Evolutionary conservation across 2,888 invertebrate species (phyloP), one percentile per base, ranked within the genome.

Genomic region (Lepidocyrtinus sp.): DNA sequence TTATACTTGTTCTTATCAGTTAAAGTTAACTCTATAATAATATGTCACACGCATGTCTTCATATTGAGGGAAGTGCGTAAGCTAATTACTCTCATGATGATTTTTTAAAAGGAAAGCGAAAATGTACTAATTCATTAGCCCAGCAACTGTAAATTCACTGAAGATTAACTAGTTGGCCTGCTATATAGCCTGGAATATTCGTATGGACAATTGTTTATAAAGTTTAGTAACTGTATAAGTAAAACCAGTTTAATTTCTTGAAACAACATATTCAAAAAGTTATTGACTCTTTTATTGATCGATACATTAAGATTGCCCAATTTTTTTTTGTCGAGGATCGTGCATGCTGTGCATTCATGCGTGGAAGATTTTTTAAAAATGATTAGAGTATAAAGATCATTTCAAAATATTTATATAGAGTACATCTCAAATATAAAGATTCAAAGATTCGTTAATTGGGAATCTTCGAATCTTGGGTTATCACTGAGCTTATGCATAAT

Each of bases 401-500:
- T 7, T 36, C 12, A 36, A 36, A 36, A 36, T 36, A 36, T 36
- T 36, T 5, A 36, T 36, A 36, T 12, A 36, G 12, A 12, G 12
- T 12, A 36, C 36, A 7, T 36, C 5, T 36, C 12, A 12, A 36
- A 36, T 36, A 5, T 36, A 5, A 36, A 36, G 12, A 7, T 12
- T 36, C 36, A 12, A 5, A 7, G 36, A 12, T 36, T 36, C 12
- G 5, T 7, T 36, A 36, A 12, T 36, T 36, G 12, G 36, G 5
- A 36, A 36, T 7, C 36, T 12, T 5, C 9, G 55, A 55, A 55
- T 67, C 46, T 45, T 2, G 1, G 59, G 27, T 70, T 70, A 70
- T 70, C 70, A 26, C 61, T 27, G 26, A 70, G 27, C 26, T 25
- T 59, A 26, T 70, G 70, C 27, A 70, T 70, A 59, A 59, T n/a